Evolutionary conservation across 2,113 vertebrate species (phyloP).

Genomic region (Typhlomys cinereus): DNA sequence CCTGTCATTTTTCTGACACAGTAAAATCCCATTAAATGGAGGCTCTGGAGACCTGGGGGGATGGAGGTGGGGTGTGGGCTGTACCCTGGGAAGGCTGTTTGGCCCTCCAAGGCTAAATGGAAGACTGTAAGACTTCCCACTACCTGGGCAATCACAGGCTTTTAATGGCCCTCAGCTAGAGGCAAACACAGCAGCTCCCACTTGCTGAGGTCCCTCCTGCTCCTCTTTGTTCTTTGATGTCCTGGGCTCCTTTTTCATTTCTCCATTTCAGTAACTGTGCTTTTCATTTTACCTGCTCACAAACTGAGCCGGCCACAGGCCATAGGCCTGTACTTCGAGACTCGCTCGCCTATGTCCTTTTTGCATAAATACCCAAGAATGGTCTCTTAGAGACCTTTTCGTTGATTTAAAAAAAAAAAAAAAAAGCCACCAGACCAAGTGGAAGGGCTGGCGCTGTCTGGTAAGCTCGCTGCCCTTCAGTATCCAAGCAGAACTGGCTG

Average conservation of each 20-base stretch:
- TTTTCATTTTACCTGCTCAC: neutral
- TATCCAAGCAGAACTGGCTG: neutral
- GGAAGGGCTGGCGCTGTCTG: neutral
- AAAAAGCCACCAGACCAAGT: neutral
- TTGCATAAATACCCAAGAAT: neutral
- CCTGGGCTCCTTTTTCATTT: neutral
- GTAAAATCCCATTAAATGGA: slow-evolving; percentile 34
- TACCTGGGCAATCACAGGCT: neutral
- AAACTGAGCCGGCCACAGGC: neutral
- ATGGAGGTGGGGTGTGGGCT: neutral
- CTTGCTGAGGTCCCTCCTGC: neutral
- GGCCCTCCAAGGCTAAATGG: slow-evolving; percentile 6
- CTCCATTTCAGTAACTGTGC: neutral
- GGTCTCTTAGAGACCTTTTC: neutral
- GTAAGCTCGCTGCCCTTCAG: neutral
- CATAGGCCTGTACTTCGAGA: neutral
- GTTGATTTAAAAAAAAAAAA: no score
- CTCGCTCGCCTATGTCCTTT: neutral
- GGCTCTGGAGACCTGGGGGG: neutral
- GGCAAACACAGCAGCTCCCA: neutral
- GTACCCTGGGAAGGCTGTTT: neutral
- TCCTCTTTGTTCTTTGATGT: neutral
- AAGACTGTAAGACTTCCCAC: neutral
- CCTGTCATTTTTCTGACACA: slow-evolving; percentile 10
- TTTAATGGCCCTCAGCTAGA: neutral